Evolutionary conservation across 2,888 invertebrate species (phyloP).

Genomic region (Amaurobius ferox): DNA sequence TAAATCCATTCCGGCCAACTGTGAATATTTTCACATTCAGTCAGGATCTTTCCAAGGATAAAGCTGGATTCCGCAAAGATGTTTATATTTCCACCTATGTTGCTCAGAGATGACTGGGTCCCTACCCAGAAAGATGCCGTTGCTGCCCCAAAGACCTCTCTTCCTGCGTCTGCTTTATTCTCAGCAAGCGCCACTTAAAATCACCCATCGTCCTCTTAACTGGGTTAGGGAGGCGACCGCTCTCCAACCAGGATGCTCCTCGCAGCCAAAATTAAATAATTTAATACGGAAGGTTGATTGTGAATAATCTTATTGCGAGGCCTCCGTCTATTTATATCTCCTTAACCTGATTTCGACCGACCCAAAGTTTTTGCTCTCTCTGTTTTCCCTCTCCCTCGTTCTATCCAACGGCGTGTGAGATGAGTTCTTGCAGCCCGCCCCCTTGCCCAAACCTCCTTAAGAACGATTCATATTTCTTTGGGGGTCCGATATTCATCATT

Average conservation of each 20-base stretch:
- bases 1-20: too few species aligned
- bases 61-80: too few species aligned
- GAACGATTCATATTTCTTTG: constrained; percentile 52
- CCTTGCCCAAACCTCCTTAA: constrained; percentile 20
- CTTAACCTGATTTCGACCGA: constrained; percentile 43
- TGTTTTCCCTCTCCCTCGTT: constrained; percentile 9
- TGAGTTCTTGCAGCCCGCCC: neutral
- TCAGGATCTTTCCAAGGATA: too few species aligned
- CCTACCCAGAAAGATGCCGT: too few species aligned
- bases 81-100: too few species aligned
- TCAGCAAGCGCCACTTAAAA: constrained; percentile 25
- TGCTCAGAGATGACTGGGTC: too few species aligned
- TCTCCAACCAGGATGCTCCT: constrained; percentile 22
- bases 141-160: neutral
- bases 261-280: constrained; percentile 73
- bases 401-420: constrained; percentile 17
- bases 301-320: constrained; percentile 72
- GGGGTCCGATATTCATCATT: constrained; percentile 61
- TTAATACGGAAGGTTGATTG: constrained; percentile 73
- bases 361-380: constrained; percentile 33
- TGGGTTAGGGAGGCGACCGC: constrained; percentile 47
- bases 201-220: constrained; percentile 38
- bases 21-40: too few species aligned
- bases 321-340: constrained; percentile 39
- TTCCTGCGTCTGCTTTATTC: constrained; percentile 18